Base-by-base conservation (phyloP, 2,888 invertebrate species). In the Dryobota labecula region DNA sequence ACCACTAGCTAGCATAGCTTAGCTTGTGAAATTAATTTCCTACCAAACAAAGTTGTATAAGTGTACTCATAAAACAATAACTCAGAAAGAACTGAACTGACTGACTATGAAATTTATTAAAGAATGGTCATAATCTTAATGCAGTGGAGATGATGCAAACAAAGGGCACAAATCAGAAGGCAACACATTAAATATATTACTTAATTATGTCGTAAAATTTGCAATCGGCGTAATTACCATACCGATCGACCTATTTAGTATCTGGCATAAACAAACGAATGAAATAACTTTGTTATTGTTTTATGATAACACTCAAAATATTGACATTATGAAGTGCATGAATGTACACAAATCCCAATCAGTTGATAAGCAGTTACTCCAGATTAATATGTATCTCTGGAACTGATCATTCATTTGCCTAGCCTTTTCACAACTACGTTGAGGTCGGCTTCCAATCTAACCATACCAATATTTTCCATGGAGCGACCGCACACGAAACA, bases 251-350 rank as follows among this genome's bases (percentile, higher is more conserved):
- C 77, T 54, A 36, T 30, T 20, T 68, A 43, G 54, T 77, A 74
- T 74, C 74, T 70, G 56, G 36, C 13, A 49, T 56, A 74, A 74
- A 77, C 74, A 69, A 61, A 61, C 36, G 60, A 74, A 61, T 76
- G 20, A 76, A 60, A 76, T 67, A 57, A 38, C 56, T 33, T 60
- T 73, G 60, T 76, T 76, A 54, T 76, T 76, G 77, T 53, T 68
- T 68, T 27, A 33, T 41, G 68, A 77, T 75, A 75, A 70, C 43
- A 61, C 24, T 57, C 49, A 62, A 70, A 70, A 75, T 70, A 75
- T 75, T 77, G 70, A 77, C 62, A 62, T 56, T 76, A 76, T 49
- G 56, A 57, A 49, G 43, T 61, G 20, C 56, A 57, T 27, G 11
- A 38, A 43, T 20, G 30, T 58, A 15, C 43, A 54, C 58, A 41